Base-by-base conservation (phyloP, 2,797 vertebrate species). In the Botia kubotai region DNA sequence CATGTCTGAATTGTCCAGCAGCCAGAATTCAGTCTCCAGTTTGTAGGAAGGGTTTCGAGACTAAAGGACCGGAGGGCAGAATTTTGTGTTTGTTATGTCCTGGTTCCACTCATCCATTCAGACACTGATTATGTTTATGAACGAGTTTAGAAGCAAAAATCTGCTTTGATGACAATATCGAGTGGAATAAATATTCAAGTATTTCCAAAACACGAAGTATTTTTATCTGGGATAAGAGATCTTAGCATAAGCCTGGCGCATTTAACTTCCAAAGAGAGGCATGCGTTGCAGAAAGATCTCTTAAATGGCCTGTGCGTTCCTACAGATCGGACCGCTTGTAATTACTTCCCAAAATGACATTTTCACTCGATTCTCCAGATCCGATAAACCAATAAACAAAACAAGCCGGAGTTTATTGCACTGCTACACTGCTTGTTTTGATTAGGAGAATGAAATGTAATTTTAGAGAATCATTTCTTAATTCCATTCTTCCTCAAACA, bases 61-160 rank as follows among this genome's bases (percentile, higher is more conserved):
- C 17, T 62, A 0, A 60, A 60, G n/a, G n/a, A 21, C 55, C 19
- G n/a, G 1, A 33, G 26, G 62, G 14, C 6, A n/a, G 13, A 33
- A 6, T 39, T 66, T 65, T 66, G 16, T n/a, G 10, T 66, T 66
- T 66, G 29, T 66, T 33, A 33, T 33, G 60, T 63, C 14, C 13
- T 63, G 23, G 60, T 16, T 66, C 8, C 63, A 66, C 63, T n/a
- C 63, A 0, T 66, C 6, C 63, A 66, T 66, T 66, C 26, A 10
- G 63, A n/a, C 6, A 66, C 17, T 66, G 17, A 66, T 36, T 66
- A 36, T 66, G 29, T 66, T 66, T 66, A 62, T 14, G 23, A 62
- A 62, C 23, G 16, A 39, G 63, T 66, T 39, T 11, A 39, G 17
- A 36, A 17, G 23, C 16, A 66, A 66, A 63, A n/a, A 36, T n/a